phyloP scores from a whole-genome alignment of 2,113 vertebrate genomes.

The Rhinolophus sinicus region DNA sequence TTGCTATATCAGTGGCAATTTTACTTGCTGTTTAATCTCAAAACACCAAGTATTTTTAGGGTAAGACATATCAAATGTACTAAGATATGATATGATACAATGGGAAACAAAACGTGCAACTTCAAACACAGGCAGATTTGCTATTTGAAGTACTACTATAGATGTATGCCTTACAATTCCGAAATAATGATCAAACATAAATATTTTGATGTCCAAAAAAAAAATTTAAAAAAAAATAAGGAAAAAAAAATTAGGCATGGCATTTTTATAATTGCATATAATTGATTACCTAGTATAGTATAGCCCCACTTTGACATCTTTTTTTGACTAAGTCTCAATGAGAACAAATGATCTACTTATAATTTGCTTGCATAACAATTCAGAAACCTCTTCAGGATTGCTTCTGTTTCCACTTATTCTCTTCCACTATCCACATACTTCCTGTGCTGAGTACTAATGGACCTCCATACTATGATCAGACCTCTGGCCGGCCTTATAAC shows the following conservation, averaged over 20 bases:
- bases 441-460: neutral
- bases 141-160: neutral
- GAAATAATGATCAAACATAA: neutral
- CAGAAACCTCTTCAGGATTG: neutral
- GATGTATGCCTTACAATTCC: neutral
- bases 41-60: neutral
- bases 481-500: accelerated
- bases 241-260: neutral
- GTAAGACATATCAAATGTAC: neutral
- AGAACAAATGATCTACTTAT: neutral
- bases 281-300: neutral
- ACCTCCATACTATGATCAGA: neutral
- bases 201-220: no score
- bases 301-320: neutral
- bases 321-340: neutral
- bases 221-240: neutral
- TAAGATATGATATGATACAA: neutral
- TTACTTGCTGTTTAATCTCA: neutral
- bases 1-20: neutral
- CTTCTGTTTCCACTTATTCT: neutral
- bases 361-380: neutral
- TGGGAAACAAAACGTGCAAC: neutral
- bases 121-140: neutral
- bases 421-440: neutral
- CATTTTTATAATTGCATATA: neutral